A percentile compares a stretch with the other conserved stretches of the same genome.
Evolutionary conservation across 2,797 vertebrate species (phyloP).

Genomic region (Anabas testudineus): DNA sequence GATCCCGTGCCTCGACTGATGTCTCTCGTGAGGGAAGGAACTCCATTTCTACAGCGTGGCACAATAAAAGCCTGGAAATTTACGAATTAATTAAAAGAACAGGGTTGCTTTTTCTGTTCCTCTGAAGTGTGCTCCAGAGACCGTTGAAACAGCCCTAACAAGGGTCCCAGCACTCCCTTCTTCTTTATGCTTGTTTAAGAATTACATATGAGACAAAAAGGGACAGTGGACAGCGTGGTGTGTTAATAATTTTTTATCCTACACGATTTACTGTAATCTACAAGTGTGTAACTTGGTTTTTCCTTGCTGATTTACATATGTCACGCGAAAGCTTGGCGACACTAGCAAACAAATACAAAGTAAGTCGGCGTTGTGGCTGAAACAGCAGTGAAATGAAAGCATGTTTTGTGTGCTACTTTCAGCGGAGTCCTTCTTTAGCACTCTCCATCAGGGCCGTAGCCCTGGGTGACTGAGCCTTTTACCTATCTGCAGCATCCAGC

Average conservation of each 20-base stretch:
- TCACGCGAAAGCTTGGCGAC: not conserved
- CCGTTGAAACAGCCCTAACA: slow-evolving; percentile 51
- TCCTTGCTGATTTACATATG: slow-evolving; percentile 17
- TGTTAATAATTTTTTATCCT: slow-evolving; percentile 59
- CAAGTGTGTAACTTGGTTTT: not conserved
- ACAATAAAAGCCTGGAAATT: slow-evolving; percentile 58
- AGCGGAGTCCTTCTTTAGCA: slow-evolving; percentile 72
- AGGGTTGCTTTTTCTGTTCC: slow-evolving; percentile 41
- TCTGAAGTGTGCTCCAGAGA: slow-evolving; percentile 68
- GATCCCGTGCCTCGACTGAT: slow-evolving; percentile 34
- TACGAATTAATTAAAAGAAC: slow-evolving; percentile 74
- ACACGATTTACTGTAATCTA: slow-evolving; percentile 19
- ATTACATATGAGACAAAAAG: slow-evolving; percentile 56
- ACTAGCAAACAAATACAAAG: slow-evolving; percentile 2
- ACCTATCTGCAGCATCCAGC: slow-evolving; percentile 85
- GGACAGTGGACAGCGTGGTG: slow-evolving; percentile 24
- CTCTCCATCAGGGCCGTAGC: slow-evolving; percentile 82
- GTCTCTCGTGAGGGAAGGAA: slow-evolving; percentile 45
- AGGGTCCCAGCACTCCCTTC: slow-evolving; percentile 45
- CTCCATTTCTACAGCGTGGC: slow-evolving; percentile 40
- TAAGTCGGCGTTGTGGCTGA: slow-evolving; percentile 26
- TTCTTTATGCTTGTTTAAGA: slow-evolving; percentile 53
- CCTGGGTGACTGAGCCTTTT: slow-evolving; percentile 83
- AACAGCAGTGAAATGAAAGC: slow-evolving; percentile 31
- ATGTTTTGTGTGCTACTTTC: slow-evolving; percentile 62